Base-by-base conservation (phyloP, 1,140 invertebrate genomes). In the Caenorhabditis inopinata region DNA sequence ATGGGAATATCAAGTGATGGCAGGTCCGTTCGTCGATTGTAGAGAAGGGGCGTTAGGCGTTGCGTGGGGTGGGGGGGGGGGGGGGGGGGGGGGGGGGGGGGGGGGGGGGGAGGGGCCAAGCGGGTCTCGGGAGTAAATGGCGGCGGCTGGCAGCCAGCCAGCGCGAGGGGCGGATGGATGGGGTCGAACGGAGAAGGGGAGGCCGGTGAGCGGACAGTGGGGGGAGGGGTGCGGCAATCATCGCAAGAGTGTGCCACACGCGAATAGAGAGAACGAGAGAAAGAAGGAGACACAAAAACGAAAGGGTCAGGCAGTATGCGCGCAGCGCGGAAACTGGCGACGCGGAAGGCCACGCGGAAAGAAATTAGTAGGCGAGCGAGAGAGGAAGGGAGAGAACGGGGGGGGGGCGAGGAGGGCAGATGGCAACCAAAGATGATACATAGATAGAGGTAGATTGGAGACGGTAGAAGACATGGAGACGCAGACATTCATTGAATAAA, bases 271-370 rank as follows among this genome's bases (percentile, higher is more conserved):
- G 3, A 14, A 51, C 23, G n/a, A 58, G 27, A 42, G 27, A 38
- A 38, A 38, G 58, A n/a, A 38, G 27, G 23, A 21, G 12, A n/a
- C n/a, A n/a, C n/a, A n/a, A n/a, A n/a, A n/a, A n/a, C n/a, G n/a
- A n/a, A n/a, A n/a, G n/a, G n/a, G n/a, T n/a, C n/a, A n/a, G n/a
- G n/a, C n/a, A 38, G 58, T 68, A 68, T 68, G 58, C 58, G 58
- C 58, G 38, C 58, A 68, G 58, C 58, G 58, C 58, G 58, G 58
- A 58, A 58, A 58, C 51, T 6, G 51, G 58, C 58, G 58, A 68
- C 58, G 58, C 58, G 58, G 58, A 68, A 68, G 58, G 58, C 58
- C 32, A 68, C 58, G 58, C 58, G 58, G 58, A 68, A 68, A 18
- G 32, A 68, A 35, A n/a, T n/a, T n/a, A n/a, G n/a, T n/a, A n/a